Evolutionary conservation across 2,113 vertebrate species (phyloP).

Genomic region (Bolborhynchus lineola): DNA sequence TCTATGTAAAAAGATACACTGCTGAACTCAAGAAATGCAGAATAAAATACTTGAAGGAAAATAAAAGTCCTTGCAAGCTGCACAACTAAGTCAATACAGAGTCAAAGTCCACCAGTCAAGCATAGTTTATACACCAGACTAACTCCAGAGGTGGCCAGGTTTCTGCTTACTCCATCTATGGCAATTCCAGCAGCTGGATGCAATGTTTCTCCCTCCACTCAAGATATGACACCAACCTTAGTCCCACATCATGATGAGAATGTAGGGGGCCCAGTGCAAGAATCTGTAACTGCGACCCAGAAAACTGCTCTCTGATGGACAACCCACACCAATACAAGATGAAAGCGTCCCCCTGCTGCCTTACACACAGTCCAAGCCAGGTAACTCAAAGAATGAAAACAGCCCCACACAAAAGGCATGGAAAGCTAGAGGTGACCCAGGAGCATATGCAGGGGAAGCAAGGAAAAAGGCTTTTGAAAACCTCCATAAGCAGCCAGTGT

Average conservation of each 20-base stretch:
- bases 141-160: neutral
- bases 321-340: fast-evolving
- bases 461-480: neutral
- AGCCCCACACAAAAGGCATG: neutral
- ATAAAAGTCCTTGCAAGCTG: neutral
- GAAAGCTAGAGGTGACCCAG: neutral
- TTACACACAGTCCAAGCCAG: neutral
- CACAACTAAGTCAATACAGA: neutral
- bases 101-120: neutral
- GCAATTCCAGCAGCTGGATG: neutral
- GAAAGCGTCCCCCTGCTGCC: fast-evolving
- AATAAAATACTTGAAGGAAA: neutral
- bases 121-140: neutral
- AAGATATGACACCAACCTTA: too few relatives aligned
- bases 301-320: neutral
- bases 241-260: neutral
- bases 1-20: neutral
- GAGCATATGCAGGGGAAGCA: neutral
- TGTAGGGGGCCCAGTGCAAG: fast-evolving
- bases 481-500: neutral
- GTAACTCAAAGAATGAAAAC: neutral
- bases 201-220: neutral
- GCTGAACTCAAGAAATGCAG: neutral
- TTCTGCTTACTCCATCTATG: neutral
- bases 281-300: neutral